These are phyloP conservation scores for Macaria liturata DNA, from an alignment of 2,888 invertebrate species.

Conservation along the genomic window DNA sequence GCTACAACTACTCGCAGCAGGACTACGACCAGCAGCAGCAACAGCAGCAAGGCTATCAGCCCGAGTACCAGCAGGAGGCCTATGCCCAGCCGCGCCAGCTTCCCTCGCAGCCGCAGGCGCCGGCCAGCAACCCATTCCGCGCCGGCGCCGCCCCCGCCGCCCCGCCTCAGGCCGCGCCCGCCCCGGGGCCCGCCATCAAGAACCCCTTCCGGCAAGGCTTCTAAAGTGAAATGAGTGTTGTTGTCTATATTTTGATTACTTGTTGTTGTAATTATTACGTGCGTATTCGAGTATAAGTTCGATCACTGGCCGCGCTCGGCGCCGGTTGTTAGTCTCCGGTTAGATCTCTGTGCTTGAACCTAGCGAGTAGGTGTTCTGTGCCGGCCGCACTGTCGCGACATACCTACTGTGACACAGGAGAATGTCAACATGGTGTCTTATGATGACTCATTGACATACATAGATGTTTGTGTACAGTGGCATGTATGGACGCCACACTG, in stretches of 20 bases:
- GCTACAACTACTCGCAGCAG: constrained; percentile 63
- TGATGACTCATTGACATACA: too few species aligned
- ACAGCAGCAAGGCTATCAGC: constrained; percentile 56
- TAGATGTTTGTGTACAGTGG: too few species aligned
- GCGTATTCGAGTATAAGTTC: constrained; percentile 70
- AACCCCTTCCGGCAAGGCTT: constrained; percentile 94
- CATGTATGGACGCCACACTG: constrained; percentile 29
- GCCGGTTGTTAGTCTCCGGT: constrained; percentile 64
- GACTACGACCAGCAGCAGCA: constrained; percentile 70
- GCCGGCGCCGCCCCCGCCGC: constrained; percentile 51
- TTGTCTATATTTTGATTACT: constrained; percentile 77
- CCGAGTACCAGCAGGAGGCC: constrained; percentile 53
- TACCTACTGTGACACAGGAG: too few species aligned
- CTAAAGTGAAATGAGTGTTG: constrained; percentile 76
- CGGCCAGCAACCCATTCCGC: constrained; percentile 71
- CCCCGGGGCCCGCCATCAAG: constrained; percentile 78
- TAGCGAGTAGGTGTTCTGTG: constrained; percentile 23
- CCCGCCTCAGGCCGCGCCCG: constrained; percentile 53
- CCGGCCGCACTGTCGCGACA: constrained; percentile 16
- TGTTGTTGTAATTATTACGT: constrained; percentile 68
- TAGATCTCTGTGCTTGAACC: constrained; percentile 70
- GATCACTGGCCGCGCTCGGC: constrained; percentile 76
- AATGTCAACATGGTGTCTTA: too few species aligned
- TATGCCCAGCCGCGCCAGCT: constrained; percentile 74
- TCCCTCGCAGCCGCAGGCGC: constrained; percentile 75